These are phyloP conservation scores for Coenonympha arcania DNA, from an alignment of 2,888 invertebrate species.

Conservation along the genomic window DNA sequence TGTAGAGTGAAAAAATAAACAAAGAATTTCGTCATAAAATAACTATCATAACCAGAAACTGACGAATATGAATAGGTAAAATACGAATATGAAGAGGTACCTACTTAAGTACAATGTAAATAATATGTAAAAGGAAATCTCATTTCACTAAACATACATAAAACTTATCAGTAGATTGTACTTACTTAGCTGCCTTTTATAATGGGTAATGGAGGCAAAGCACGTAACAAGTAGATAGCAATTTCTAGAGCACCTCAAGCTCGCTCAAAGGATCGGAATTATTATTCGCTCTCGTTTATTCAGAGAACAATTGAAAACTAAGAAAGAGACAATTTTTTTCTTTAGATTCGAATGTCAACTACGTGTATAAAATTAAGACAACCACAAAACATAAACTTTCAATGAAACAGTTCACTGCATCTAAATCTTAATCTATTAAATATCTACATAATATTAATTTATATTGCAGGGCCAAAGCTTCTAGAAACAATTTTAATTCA, in stretches of 20 bases:
- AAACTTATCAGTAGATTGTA: not conserved
- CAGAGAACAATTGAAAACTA: not conserved
- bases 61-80: too few relatives aligned
- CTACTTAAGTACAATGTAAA: not conserved
- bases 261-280: not conserved
- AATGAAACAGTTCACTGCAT: too few relatives aligned
- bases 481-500: not conserved
- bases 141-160: not conserved
- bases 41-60: too few relatives aligned
- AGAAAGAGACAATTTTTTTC: not conserved
- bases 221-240: slow-evolving; percentile 16
- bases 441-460: not conserved
- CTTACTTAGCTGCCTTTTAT: not conserved
- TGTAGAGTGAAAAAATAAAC: too few relatives aligned
- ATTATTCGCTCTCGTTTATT: not conserved
- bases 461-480: too few relatives aligned
- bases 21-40: too few relatives aligned
- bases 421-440: not conserved
- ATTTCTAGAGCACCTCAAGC: slow-evolving; percentile 9
- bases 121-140: not conserved
- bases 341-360: too few relatives aligned
- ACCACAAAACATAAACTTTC: too few relatives aligned
- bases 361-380: too few relatives aligned
- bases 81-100: too few relatives aligned
- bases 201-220: slow-evolving; percentile 9